Evolutionary conservation across 2,113 vertebrate species (phyloP).

Genomic region (Bothrops jararaca): DNA sequence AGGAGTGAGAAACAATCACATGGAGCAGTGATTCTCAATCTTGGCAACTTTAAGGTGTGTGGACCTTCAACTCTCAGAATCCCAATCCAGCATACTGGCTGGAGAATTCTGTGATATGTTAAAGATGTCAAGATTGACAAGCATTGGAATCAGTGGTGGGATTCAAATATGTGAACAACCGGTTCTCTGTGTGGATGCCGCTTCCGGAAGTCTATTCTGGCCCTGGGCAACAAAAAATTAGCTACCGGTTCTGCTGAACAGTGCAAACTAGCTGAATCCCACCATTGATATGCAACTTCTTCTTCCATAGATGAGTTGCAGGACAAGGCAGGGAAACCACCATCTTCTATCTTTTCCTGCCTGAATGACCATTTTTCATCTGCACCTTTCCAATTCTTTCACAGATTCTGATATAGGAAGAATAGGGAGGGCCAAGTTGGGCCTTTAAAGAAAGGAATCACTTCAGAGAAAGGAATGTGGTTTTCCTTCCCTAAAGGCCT

Average conservation of each 20-base stretch:
- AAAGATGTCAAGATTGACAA: neutral
- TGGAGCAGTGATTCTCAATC: neutral
- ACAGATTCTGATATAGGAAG: neutral
- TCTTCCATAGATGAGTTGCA: neutral
- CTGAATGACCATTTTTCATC: neutral
- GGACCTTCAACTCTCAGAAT: neutral
- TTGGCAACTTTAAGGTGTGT: neutral
- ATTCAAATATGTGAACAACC: too few species aligned
- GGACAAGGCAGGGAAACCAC: neutral
- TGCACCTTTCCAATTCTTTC: neutral
- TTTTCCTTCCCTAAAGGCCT: neutral
- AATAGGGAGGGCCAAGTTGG: neutral
- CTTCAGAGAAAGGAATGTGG: neutral
- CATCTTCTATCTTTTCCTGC: neutral
- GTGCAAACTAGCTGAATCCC: too few species aligned
- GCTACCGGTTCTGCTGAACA: too few species aligned
- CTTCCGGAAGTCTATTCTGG: too few species aligned
- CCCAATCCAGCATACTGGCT: neutral
- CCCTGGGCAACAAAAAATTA: too few species aligned
- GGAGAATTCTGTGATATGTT: neutral
- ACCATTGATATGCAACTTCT: neutral
- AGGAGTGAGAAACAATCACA: neutral
- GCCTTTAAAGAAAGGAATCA: neutral
- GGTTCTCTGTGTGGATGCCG: too few species aligned
- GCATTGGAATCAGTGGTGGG: too few species aligned